Conservation (phyloP, 2,113 vertebrate species). For the Bothrops jararaca region DNA sequence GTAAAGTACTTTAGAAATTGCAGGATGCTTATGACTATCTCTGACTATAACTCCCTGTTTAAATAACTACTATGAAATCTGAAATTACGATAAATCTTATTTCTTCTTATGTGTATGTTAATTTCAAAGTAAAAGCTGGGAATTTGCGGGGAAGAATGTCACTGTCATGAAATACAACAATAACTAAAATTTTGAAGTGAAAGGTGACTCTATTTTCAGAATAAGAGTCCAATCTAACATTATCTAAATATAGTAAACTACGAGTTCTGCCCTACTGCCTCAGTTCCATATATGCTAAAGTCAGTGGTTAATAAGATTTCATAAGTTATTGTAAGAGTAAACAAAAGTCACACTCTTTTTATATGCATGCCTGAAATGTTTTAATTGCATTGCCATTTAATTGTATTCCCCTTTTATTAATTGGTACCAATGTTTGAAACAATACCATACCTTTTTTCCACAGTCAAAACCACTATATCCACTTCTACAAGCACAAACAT, state of each 20-base stretch:
- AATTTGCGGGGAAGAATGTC: slow-evolving; percentile 39
- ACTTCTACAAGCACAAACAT: slow-evolving; percentile 72
- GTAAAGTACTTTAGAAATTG: slow-evolving; percentile 43
- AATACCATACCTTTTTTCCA: slow-evolving; percentile 60
- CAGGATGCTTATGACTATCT: background rate
- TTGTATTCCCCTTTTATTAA: background rate
- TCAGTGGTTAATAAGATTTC: slow-evolving; percentile 29
- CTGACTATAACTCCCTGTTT: slow-evolving; percentile 17
- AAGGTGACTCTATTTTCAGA: slow-evolving; percentile 49
- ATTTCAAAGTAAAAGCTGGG: slow-evolving; percentile 37
- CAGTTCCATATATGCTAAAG: slow-evolving; percentile 15
- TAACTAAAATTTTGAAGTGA: slow-evolving; percentile 55
- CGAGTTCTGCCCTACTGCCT: slow-evolving; percentile 26
- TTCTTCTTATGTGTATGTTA: slow-evolving; percentile 46
- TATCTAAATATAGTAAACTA: slow-evolving; percentile 5
- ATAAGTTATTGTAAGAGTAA: slow-evolving; percentile 24
- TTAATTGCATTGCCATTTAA: background rate
- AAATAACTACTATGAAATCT: slow-evolving; percentile 34
- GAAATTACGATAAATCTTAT: slow-evolving; percentile 43
- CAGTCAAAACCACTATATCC: slow-evolving; percentile 62
- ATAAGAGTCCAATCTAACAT: slow-evolving; percentile 25
- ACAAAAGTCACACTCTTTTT: background rate
- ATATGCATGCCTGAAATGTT: slow-evolving; percentile 22
- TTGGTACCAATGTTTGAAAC: slow-evolving; percentile 1
- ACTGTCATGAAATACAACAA: slow-evolving; percentile 50